phyloP scores from a whole-genome alignment of 2,113 vertebrate species.

The Phrynosoma platyrhinos region DNA sequence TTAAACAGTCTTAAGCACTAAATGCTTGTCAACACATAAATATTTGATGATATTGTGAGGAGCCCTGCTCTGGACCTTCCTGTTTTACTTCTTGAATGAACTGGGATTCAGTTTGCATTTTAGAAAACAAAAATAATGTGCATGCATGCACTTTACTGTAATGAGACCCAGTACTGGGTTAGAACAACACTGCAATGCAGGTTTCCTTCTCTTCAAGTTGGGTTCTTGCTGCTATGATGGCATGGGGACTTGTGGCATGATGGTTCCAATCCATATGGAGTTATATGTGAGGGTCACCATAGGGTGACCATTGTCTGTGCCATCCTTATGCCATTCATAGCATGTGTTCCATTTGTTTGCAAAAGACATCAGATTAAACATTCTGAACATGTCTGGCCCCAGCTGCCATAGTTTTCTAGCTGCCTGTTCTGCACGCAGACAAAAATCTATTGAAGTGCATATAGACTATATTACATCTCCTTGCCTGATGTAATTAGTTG shows the following conservation, averaged over 20 bases:
- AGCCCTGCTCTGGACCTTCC: too few species aligned
- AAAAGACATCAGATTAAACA: conserved; percentile 13
- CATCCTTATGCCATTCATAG: neutral
- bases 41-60: too few species aligned
- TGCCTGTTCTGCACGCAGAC: conserved; percentile 56
- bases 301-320: neutral
- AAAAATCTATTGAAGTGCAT: conserved; percentile 66
- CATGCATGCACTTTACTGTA: too few species aligned
- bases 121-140: neutral
- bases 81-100: too few species aligned
- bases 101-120: too few species aligned
- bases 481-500: conserved; percentile 72
- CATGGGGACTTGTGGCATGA: neutral
- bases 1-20: too few species aligned
- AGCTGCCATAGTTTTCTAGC: conserved; percentile 53
- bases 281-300: neutral
- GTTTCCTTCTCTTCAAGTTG: neutral
- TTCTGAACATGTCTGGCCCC: conserved; percentile 40
- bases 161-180: neutral
- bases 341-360: neutral
- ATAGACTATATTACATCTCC: conserved; percentile 61
- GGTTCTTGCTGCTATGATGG: too few species aligned
- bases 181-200: too few species aligned
- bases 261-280: neutral
- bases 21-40: too few species aligned